Evolutionary conservation across 2,888 invertebrate genomes (phyloP).

Genomic region (Andrena fulva): DNA sequence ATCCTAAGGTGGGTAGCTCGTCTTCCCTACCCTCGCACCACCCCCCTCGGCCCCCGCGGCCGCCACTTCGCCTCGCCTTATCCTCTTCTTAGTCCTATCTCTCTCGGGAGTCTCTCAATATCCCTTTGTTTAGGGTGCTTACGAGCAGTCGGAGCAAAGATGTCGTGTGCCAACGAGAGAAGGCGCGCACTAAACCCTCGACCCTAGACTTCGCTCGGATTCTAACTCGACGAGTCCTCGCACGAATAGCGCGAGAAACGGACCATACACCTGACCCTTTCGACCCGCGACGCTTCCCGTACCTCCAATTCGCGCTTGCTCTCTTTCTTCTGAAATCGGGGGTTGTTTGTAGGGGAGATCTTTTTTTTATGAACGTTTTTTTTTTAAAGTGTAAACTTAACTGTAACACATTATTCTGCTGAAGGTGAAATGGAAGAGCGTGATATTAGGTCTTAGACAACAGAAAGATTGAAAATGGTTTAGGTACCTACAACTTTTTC

Average conservation of each 20-base stretch:
- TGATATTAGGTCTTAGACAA: too few species aligned
- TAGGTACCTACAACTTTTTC: not conserved
- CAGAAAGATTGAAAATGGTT: too few species aligned
- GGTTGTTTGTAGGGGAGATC: not conserved
- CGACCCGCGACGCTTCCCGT: conserved; percentile 16
- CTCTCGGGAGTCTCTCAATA: conserved; percentile 80
- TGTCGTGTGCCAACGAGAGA: conserved; percentile 79
- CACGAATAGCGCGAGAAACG: conserved; percentile 61
- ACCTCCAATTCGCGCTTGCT: conserved; percentile 12
- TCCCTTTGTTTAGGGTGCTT: conserved; percentile 83
- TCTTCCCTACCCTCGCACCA: conserved; percentile 62
- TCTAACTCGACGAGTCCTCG: conserved; percentile 53
- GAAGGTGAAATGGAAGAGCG: too few species aligned
- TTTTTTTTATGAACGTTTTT: not conserved
- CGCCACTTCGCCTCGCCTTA: conserved; percentile 55
- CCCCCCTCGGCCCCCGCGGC: conserved; percentile 31
- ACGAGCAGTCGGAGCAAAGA: conserved; percentile 79
- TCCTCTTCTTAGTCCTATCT: conserved; percentile 62
- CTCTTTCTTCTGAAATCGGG: not conserved
- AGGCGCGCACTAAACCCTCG: conserved; percentile 71
- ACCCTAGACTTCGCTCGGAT: conserved; percentile 63
- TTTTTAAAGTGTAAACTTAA: not conserved
- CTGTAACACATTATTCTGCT: too few species aligned
- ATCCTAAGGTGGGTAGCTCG: conserved; percentile 74
- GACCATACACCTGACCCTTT: conserved; percentile 58